Percentiles rank a stretch among this genome's conserved stretches.
Evolutionary conservation across 2,888 invertebrate species (phyloP).

Genomic region (Mimumesa dahlbomi): DNA sequence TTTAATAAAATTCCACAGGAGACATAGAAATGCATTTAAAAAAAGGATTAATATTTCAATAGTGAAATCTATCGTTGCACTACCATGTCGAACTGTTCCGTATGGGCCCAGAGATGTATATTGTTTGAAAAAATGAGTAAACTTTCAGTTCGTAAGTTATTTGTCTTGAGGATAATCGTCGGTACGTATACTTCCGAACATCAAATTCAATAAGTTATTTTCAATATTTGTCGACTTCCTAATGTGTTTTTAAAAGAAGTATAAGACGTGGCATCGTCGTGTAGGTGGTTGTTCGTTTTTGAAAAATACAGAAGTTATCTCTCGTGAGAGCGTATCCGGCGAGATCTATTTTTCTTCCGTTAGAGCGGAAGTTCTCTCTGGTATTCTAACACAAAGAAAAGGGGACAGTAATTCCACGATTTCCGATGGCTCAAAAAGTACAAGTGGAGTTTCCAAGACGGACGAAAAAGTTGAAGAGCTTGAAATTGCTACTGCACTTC

Average conservation of each 20-base stretch:
- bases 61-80: too few relatives aligned
- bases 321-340: slow-evolving; percentile 42
- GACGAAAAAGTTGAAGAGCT: slow-evolving; percentile 18
- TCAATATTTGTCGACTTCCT: slow-evolving; percentile 33
- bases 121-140: not conserved
- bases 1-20: too few relatives aligned
- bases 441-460: slow-evolving; percentile 17
- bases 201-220: slow-evolving; percentile 7
- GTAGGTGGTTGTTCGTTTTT: slow-evolving; percentile 32
- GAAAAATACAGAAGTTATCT: slow-evolving; percentile 58
- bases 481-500: slow-evolving; percentile 29
- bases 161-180: not conserved
- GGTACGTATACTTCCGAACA: not conserved
- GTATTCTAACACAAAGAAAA: slow-evolving; percentile 30
- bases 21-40: too few relatives aligned
- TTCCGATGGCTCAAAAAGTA: slow-evolving; percentile 40
- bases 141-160: not conserved
- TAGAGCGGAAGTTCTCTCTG: slow-evolving; percentile 30
- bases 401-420: slow-evolving; percentile 53
- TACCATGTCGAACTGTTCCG: too few relatives aligned
- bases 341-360: slow-evolving; percentile 61
- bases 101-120: too few relatives aligned
- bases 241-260: slow-evolving; percentile 52
- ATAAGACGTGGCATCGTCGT: slow-evolving; percentile 34
- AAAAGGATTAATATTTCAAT: too few relatives aligned